Evolutionary conservation across 2,888 invertebrate genomes (phyloP), one percentile per base, ranked within the genome.

Genomic region (Conistra vaccinii): DNA sequence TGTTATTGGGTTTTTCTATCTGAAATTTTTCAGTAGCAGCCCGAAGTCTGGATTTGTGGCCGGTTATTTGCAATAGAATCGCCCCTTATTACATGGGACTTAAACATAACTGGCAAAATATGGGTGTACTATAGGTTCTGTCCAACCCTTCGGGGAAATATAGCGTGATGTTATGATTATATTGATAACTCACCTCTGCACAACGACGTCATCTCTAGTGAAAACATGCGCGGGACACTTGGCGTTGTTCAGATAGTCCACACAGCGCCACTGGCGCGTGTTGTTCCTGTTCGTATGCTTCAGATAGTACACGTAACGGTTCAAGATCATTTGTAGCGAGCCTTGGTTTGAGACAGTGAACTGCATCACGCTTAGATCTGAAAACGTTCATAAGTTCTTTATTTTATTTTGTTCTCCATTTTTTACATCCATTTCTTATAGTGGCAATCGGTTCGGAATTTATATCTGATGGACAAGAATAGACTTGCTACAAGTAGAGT

Each of bases 321-420:
- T 96, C 26, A 96, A 83, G 14, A 96, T 95, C 92, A 96, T 93
- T 75, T 96, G 96, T 35, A 96, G 84, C 0, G 95, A 94, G 80
- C 96, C 96, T 63, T 95, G 96, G 84, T 95, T 96, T 3, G 96
- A 96, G 10, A 96, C 93, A 0, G 96, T 96, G 90, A 93, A 96
- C 81, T 96, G 96, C 73, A 95, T 90, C 14, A 85, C 83, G 7
- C 85, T 78, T 35, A 78, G 10, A 70, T 72, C 89, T 89, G 83
- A 9, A 76, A 80, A n/a, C 9, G 5, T 48, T 32, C 9, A 32
- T 17, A 48, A 48, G 9, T 32, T 39, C 10, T 23, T 45, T 45
- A 63, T 39, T 39, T 62, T 17, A 17, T 62, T 39, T n/a, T 60
- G 14, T 35, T n/a, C n/a, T n/a, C n/a, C n/a, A n/a, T n/a, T n/a